Conservation (phyloP, 2,797 vertebrate genomes). For the Anguilla megastoma region DNA sequence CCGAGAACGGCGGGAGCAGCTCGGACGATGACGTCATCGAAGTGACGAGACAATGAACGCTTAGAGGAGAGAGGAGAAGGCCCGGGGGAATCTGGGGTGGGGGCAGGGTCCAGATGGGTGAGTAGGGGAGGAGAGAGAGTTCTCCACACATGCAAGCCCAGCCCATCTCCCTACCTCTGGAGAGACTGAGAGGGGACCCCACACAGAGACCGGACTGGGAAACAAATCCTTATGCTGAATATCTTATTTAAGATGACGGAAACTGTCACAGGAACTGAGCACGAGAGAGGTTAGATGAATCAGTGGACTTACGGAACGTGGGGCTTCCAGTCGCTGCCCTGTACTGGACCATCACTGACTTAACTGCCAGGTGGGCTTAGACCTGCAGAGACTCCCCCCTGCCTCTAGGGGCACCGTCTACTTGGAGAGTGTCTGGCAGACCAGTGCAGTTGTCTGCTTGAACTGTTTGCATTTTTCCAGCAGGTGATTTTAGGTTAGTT, state of each 20-base stretch:
- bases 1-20: constrained; percentile 89
- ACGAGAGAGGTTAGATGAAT: constrained; percentile 36
- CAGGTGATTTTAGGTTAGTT: constrained; percentile 64
- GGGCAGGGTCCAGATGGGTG: background rate
- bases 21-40: constrained; percentile 96
- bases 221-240: constrained; percentile 67
- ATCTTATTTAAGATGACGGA: constrained; percentile 44
- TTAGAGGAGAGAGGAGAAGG: background rate
- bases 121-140: constrained; percentile 3
- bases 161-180: constrained; percentile 21
- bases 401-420: constrained; percentile 58
- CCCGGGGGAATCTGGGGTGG: constrained; percentile 4
- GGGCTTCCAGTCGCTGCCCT: constrained; percentile 51
- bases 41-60: constrained; percentile 88
- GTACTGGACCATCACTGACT: constrained; percentile 36
- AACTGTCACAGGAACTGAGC: constrained; percentile 46
- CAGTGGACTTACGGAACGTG: constrained; percentile 52
- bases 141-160: constrained; percentile 28
- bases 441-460: constrained; percentile 51
- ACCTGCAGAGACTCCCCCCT: constrained; percentile 56
- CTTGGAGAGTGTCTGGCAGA: constrained; percentile 48
- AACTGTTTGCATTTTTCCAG: constrained; percentile 54
- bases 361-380: constrained; percentile 39
- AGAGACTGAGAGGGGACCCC: constrained; percentile 23
- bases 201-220: constrained; percentile 43